A percentile compares a stretch with the other conserved stretches of the same genome.
Evolutionary conservation across 2,797 vertebrate species (phyloP).

Genomic region (Rhinella marina): DNA sequence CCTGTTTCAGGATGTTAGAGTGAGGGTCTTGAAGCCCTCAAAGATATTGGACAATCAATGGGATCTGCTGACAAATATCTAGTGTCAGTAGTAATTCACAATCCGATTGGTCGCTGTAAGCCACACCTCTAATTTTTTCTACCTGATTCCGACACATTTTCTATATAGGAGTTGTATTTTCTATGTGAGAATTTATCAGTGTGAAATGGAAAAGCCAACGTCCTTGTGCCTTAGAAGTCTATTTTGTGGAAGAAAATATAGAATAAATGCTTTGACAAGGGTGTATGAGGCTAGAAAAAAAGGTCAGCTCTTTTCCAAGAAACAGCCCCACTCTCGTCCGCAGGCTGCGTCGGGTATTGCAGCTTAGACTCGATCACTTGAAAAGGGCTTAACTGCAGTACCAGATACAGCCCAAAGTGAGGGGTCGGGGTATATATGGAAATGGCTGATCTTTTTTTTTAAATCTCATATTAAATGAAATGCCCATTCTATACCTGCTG

Average conservation of each 20-base stretch:
- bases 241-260: neutral
- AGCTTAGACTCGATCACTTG: neutral
- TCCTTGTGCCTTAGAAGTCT: slow-evolving; percentile 44
- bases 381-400: neutral
- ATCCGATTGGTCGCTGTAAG: neutral
- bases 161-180: slow-evolving; percentile 44
- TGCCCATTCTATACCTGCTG: slow-evolving; percentile 47
- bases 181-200: slow-evolving; percentile 14
- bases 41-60: neutral
- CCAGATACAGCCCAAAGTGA: neutral
- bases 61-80: neutral
- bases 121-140: neutral
- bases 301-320: neutral
- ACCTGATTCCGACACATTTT: neutral
- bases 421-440: neutral
- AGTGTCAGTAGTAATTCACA: neutral
- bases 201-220: slow-evolving; percentile 27
- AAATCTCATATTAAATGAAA: neutral
- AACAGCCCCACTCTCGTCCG: neutral
- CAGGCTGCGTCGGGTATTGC: neutral
- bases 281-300: neutral
- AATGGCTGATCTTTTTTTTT: neutral
- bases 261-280: neutral
- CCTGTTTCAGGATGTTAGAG: too few relatives aligned
- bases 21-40: too few relatives aligned